Conservation (phyloP, 2,888 invertebrate genomes). For the Scaptomyza reducta region DNA sequence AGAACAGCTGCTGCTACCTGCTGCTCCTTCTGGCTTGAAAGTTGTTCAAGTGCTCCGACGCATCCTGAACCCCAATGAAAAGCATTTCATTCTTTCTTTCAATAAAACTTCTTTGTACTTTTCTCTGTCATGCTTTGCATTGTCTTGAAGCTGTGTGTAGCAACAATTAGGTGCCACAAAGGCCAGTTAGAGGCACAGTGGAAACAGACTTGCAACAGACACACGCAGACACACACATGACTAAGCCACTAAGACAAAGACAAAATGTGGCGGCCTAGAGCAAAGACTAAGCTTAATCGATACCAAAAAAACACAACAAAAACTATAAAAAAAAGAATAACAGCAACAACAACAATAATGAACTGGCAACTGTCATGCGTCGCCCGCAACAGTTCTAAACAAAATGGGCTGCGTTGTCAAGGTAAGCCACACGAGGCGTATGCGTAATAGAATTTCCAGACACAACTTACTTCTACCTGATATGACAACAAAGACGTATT, state of each 20-base stretch:
- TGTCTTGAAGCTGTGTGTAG: slow-evolving; percentile 16
- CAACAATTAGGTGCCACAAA: slow-evolving; percentile 29
- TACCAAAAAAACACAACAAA: slow-evolving; percentile 38
- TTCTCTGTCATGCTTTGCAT: slow-evolving; percentile 2
- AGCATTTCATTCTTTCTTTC: background rate
- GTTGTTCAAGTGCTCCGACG: background rate
- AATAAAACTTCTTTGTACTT: slow-evolving; percentile 12
- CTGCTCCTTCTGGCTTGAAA: background rate
- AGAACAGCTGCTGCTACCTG: slow-evolving; percentile 13
- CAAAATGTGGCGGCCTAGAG: slow-evolving; percentile 40
- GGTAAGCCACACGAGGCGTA: slow-evolving; percentile 58
- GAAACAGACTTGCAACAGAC: slow-evolving; percentile 14
- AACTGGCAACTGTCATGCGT: slow-evolving; percentile 65
- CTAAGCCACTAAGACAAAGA: slow-evolving; percentile 27
- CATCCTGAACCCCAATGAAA: background rate
- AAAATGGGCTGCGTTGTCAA: slow-evolving; percentile 46
- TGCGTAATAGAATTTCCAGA: slow-evolving; percentile 54
- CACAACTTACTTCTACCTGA: background rate
- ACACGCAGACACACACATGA: background rate
- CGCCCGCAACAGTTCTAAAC: slow-evolving; percentile 15
- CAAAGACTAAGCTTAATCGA: slow-evolving; percentile 68
- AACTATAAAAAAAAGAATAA: slow-evolving; percentile 6
- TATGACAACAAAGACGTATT: background rate
- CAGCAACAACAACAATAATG: slow-evolving; percentile 26
- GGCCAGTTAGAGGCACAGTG: slow-evolving; percentile 30